Evolutionary conservation across 1,140 invertebrate genomes (phyloP), one percentile per base, ranked within the genome.

Genomic region (Chironomus striatipennis): DNA sequence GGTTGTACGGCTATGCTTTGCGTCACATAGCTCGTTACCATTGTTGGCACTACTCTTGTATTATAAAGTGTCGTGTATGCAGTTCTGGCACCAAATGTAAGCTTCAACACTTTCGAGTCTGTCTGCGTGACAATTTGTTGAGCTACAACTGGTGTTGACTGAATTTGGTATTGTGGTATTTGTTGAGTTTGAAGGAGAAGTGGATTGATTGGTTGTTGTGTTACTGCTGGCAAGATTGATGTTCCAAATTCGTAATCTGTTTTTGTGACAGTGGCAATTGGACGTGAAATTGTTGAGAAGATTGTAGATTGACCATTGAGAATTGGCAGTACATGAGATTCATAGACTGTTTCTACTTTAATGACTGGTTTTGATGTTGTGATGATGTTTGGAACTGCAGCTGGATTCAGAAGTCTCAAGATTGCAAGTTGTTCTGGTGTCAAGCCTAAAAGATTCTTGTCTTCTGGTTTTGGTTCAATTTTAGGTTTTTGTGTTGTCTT

Each of bases 51-150:
- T 18, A 95, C 89, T 76, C 86, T 89, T n/a, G 93, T 94, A 0
- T 91, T 92, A 79, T 90, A 95, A 24, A 95, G 83, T 0, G 93
- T 95, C 0, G 93, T 95, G 78, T 91, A 92, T 0, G 93, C 91
- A 0, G 93, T 94, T 79, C 93, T 93, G 20, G 93, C 93, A 6
- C 93, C 93, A 80, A 96, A 95, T 1, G 92, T 94, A 12, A 96
- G 83, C 79, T 94, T 93, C 18, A 95, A 81, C 18, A 95, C 85
- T 82, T 92, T 91, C 72, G 91, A 93, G 43, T 93, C 89, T 0
- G 93, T 94, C 73, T 90, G 85, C 1, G 91, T 93, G 6, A 93
- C 87, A 77, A 92, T 83, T 0, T 92, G 93, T 77, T 92, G 91
- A 67, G 92, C 87, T 0, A 94, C 86, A 15, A 94, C 84, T 0